Base-by-base conservation (phyloP, 2,888 invertebrate species). In the Andrena hattorfiana region DNA sequence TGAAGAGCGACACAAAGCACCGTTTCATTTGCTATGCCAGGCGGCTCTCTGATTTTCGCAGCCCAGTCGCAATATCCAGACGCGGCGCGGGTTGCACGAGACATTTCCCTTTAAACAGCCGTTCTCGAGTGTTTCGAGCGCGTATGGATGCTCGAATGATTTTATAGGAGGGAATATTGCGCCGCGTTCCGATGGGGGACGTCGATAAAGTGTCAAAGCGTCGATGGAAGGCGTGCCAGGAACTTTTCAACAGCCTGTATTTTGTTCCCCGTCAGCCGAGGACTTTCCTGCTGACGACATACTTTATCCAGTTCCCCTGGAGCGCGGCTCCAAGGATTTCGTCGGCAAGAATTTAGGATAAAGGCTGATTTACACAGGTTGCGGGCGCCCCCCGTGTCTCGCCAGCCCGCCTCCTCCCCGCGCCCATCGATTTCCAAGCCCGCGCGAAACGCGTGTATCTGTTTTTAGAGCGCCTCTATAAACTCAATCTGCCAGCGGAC, bases 241-340 rank as follows among this genome's bases (percentile, higher is more conserved):
- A 88, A 87, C 80, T 88, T 88, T 85, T 84, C 85, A 81, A 83
- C 83, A 81, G 81, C 77, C 84, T 81, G 86, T 87, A 87, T 89
- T 88, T 89, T 85, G 85, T 86, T 86, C 82, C 63, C 76, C 72
- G 84, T 88, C 86, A 85, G 84, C 80, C 66, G 13, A 48, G 51
- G 70, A 74, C 77, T 84, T 86, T 83, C 69, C 64, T 59, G 77
- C 84, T 87, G 87, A 85, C 85, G 81, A 78, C 81, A 75, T 85
- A 84, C 85, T 87, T 84, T 87, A 87, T 84, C 74, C 81, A 59
- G 69, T 66, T 62, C 28, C 35, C 54, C 26, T 3, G 48, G 26
- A 16, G 30, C 42, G 60, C 48, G 26, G n/a, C 85, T 66, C 42
- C 28, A 23, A 81, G 85, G 85, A 85, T 87, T 75, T 84, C 72